Evolutionary conservation across 2,113 vertebrate species (phyloP).

Genomic region (Eurypyga helias): DNA sequence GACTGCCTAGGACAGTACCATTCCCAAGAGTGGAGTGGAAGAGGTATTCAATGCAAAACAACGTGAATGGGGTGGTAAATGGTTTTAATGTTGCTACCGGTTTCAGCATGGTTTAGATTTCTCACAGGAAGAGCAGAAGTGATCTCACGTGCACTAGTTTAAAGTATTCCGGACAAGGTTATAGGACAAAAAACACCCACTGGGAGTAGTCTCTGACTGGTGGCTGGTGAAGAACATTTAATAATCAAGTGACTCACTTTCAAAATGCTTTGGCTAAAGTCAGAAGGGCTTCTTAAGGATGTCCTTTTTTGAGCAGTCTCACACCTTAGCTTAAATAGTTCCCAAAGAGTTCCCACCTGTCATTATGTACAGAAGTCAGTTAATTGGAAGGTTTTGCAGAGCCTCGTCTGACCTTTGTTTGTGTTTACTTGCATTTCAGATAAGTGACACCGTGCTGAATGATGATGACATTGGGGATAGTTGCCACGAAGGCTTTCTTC

Average conservation of each 20-base stretch:
- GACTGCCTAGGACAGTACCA: rapidly evolving
- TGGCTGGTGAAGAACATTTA: not conserved
- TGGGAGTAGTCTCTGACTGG: not conserved
- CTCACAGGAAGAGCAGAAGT: not conserved
- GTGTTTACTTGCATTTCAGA: constrained; percentile 76
- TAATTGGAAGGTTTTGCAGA: not conserved
- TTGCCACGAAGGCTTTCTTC: constrained; percentile 95
- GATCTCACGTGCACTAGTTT: not conserved
- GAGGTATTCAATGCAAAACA: not conserved
- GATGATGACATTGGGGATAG: constrained; percentile 98
- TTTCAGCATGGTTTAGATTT: rapidly evolving
- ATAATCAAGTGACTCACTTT: not conserved
- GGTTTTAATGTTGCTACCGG: not conserved
- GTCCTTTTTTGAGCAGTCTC: not conserved
- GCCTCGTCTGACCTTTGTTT: constrained; percentile 8
- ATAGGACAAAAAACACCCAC: not conserved
- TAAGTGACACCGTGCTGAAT: constrained; percentile 90
- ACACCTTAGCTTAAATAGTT: not conserved
- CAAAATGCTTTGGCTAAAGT: not conserved
- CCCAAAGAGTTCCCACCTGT: not conserved
- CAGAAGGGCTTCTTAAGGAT: not conserved
- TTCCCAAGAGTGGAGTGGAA: not conserved
- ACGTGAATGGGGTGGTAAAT: not conserved
- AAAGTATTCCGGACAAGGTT: not conserved
- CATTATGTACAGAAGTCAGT: not conserved